Conservation (phyloP, 2,888 invertebrate genomes). For the Tryphoninae sp. region DNA sequence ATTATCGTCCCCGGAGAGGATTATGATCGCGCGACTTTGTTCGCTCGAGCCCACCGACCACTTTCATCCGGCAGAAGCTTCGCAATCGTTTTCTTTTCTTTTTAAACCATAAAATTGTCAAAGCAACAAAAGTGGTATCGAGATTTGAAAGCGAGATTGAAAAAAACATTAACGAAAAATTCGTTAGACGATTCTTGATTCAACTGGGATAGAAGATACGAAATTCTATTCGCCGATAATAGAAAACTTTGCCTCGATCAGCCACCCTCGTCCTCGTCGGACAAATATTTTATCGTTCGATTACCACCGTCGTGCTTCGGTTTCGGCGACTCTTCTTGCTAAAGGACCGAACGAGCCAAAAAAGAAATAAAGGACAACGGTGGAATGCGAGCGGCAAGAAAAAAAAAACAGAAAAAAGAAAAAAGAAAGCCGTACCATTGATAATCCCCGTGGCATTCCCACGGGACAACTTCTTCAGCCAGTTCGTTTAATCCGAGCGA, state of each 20-base stretch:
- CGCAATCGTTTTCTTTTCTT: too few relatives aligned
- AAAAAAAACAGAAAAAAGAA: background rate
- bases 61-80: background rate
- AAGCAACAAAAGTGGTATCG: too few relatives aligned
- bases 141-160: too few relatives aligned
- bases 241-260: background rate
- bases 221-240: background rate
- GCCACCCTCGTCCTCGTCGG: background rate
- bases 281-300: conserved; percentile 4
- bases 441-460: conserved; percentile 32
- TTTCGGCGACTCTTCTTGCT: background rate
- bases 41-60: background rate
- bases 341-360: background rate
- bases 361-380: conserved; percentile 4
- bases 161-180: too few relatives aligned
- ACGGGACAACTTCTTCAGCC: conserved; percentile 12
- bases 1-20: background rate
- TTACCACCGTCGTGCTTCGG: background rate
- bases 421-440: background rate
- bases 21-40: background rate
- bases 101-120: too few relatives aligned
- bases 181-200: background rate
- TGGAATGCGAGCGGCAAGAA: conserved; percentile 1
- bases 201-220: background rate
- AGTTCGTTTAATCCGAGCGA: conserved; percentile 44